phyloP scores from a whole-genome alignment of 2,113 vertebrate species.

The Lonchura striata region DNA sequence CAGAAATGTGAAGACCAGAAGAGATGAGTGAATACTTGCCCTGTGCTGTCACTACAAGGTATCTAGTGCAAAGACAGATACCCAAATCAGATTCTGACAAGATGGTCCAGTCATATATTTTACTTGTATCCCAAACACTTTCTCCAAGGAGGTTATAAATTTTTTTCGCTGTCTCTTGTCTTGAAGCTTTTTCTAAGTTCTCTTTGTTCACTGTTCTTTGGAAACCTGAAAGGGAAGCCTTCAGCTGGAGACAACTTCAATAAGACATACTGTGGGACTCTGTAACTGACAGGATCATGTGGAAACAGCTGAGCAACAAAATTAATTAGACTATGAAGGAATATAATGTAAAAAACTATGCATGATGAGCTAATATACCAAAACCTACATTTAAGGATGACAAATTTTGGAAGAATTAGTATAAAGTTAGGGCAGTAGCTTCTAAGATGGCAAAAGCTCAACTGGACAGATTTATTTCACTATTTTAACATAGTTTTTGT shows the following conservation, averaged over 20 bases:
- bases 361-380: neutral
- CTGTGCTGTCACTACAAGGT: neutral
- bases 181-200: neutral
- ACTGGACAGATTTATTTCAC: neutral
- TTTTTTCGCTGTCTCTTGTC: neutral
- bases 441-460: neutral
- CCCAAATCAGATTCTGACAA: neutral
- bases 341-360: neutral
- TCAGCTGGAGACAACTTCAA: neutral
- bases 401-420: neutral
- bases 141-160: neutral
- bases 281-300: neutral
- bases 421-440: neutral
- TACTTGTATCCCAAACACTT: neutral
- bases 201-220: neutral
- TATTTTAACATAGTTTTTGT: neutral
- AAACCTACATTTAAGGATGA: neutral
- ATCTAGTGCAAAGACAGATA: neutral
- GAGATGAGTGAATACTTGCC: neutral
- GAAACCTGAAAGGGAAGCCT: neutral
- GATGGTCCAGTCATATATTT: neutral
- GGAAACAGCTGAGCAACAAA: neutral
- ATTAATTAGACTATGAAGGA: neutral
- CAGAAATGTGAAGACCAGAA: neutral
- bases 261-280: neutral